Evolutionary conservation across 1,140 invertebrate species (phyloP), one percentile per base, ranked within the genome.

Genomic region (Aphaenogaster floridana): DNA sequence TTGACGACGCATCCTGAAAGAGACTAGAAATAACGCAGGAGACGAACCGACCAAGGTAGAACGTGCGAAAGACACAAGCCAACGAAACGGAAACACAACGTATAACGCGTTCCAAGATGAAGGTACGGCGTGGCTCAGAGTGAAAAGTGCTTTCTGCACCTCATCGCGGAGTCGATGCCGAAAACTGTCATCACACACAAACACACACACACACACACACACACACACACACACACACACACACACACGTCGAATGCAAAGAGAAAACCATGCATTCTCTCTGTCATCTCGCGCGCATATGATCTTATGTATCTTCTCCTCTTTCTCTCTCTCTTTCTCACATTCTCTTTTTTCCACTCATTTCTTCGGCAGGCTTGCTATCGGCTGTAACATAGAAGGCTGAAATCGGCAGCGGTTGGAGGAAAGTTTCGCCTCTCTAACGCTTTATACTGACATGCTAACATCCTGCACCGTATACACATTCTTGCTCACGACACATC

Each of bases 401-500:
- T 50, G 61, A 52, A 77, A 42, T 13, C 28, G 45, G 45, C 59
- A 54, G 1, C 48, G 63, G 13, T 36, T 5, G 15, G 17, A 52
- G 21, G 54, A 28, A 61, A 54, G 11, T 42, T 66, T 85, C 13
- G n/a, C 45, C 34, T 61, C 9, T 63, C 28, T 66, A 42, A 77
- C 8, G 83, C 61, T 86, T 86, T 57, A 77, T 28, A 36, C 36
- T 36, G 48, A 74, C 28, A 28, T 28, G 28, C 50, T 36, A 74
- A 61, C 54, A 59, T 61, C 15, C 6, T 79, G 11, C 48, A 74
- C 8, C 9, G 9, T 63, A 86, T 78, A 52, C 17, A 85, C 57
- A 68, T 80, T 79, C 42, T 79, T 59, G 69, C 42, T 86, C 76
- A 69, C 48, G n/a, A 68, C 66, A 78, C 78, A 63, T 57, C 57